These are phyloP conservation scores for Adelosebastes latens DNA, from an alignment of 2,797 vertebrate species.

Conservation along the genomic window DNA sequence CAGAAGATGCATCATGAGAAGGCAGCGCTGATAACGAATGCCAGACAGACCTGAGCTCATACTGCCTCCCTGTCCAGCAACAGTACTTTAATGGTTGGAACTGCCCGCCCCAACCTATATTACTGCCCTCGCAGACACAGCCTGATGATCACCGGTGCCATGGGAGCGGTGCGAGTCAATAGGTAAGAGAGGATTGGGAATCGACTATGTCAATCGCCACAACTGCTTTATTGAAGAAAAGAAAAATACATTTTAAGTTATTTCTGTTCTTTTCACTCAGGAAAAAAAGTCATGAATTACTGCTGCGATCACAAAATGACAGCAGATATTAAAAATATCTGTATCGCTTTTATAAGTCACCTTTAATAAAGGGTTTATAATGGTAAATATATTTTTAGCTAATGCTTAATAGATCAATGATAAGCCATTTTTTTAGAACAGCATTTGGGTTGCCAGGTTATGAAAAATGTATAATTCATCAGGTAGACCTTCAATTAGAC, in stretches of 20 bases:
- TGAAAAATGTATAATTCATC: neutral
- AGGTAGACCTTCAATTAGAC: neutral
- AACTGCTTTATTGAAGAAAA: neutral
- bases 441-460: neutral
- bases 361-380: neutral
- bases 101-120: slow-evolving; percentile 73
- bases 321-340: neutral
- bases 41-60: slow-evolving; percentile 63
- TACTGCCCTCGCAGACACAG: slow-evolving; percentile 81
- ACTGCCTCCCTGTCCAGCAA: slow-evolving; percentile 59
- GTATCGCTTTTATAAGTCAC: neutral
- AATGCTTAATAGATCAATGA: neutral
- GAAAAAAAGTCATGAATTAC: neutral
- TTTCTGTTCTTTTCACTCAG: neutral
- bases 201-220: neutral
- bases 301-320: neutral
- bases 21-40: slow-evolving; percentile 41
- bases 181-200: slow-evolving; percentile 70
- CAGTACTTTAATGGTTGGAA: slow-evolving; percentile 82
- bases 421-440: neutral
- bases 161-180: slow-evolving; percentile 89
- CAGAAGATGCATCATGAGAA: slow-evolving; percentile 64
- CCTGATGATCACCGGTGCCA: slow-evolving; percentile 83
- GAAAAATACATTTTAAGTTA: neutral
- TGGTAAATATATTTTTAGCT: neutral